Base-by-base conservation (phyloP, 2,113 vertebrate species). In the Ceuthmochares aereus region DNA sequence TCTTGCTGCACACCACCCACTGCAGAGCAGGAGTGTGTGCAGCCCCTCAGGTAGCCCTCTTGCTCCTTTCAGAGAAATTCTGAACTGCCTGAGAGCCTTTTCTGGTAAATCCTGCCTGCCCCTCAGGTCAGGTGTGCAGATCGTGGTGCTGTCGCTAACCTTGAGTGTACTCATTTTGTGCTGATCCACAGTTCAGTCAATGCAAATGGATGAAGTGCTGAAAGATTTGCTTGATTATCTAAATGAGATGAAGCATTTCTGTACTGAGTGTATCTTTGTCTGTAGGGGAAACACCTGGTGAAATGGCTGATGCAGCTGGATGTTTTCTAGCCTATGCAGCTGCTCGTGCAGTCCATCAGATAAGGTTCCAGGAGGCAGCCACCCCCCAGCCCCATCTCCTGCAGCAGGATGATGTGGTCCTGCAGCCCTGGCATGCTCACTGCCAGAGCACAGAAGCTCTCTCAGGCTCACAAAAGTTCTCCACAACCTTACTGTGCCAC, bases 341-440 rank as follows among this genome's bases (percentile, higher is more conserved):
- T 95, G 90, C 91, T 96, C 45, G 75, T 95, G 85, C 63, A 72
- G 75, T 3, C 77, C 40, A 9, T 51, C 77, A 68, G 90, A 96
- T 56, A 17, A 56, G 1, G 60, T 17, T 34, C 70, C 6, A 7
- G 96, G 97, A 82, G 79, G n/a, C 7, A 83, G 94, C 54, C 77
- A 62, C 25, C 87, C 87, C 19, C 32, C 51, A 91, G 97, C 42
- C 51, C 52, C 1, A 49, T 62, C 15, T 94, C 91, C 29, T 2
- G 64, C 96, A 8, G 96, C 97, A 86, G 97, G 96, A 76, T 93
- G 96, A 76, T 93, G 95, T 84, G 97, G 97, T 34, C 84, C 94
- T 11, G 67, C 7, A 9, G 66, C 83, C 19, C 60, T 42, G 0
- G 49, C 32, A 5, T 17, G 40, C 47, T 93, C 68, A 3, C 78